phyloP scores from a whole-genome alignment of 2,797 vertebrate species.

The Pelobates cultripes region DNA sequence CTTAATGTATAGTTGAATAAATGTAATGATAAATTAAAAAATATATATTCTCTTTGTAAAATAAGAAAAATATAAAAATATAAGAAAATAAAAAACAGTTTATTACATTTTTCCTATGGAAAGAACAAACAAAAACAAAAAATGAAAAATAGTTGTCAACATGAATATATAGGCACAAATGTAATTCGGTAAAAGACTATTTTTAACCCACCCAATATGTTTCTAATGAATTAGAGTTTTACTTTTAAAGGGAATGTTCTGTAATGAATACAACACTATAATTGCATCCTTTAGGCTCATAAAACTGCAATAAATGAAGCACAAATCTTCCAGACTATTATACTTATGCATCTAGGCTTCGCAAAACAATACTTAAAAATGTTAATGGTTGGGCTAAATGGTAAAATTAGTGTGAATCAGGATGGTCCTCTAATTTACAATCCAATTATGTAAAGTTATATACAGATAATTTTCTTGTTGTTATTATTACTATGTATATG shows the following conservation, averaged over 20 bases:
- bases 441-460: slow-evolving; percentile 13
- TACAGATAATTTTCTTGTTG: no score
- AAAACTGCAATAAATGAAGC: neutral
- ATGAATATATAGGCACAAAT: neutral
- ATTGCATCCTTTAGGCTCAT: neutral
- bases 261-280: neutral
- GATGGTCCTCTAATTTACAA: neutral
- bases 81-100: no score
- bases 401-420: neutral
- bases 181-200: neutral
- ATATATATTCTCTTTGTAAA: no score
- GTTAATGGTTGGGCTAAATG: neutral
- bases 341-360: neutral
- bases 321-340: neutral
- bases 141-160: neutral
- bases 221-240: neutral
- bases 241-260: neutral
- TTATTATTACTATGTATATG: no score
- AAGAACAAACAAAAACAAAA: no score
- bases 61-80: no score
- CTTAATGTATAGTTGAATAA: no score
- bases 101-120: neutral
- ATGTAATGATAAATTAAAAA: no score
- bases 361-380: neutral
- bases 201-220: neutral